Evolutionary conservation across 1,140 invertebrate species (phyloP).

Genomic region (Palaemon carinicauda): DNA sequence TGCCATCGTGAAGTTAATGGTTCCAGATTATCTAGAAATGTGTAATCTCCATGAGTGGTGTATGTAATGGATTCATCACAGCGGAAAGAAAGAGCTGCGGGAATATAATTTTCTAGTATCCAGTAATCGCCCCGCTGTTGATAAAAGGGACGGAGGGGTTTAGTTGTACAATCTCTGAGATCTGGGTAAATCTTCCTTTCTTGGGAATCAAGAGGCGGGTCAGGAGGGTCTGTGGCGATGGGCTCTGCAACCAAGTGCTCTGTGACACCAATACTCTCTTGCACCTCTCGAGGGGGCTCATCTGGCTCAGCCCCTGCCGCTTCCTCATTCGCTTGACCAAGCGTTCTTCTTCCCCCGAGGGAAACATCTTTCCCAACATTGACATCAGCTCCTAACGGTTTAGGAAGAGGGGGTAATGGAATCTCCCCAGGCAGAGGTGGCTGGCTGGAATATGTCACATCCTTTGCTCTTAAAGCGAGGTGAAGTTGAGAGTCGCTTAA

Average conservation of each 20-base stretch:
- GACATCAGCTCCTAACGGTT: background rate
- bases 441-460: background rate
- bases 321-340: constrained; percentile 22
- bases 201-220: constrained; percentile 51
- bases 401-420: background rate
- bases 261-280: constrained; percentile 55
- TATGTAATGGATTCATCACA: constrained; percentile 90
- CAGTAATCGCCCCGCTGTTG: constrained; percentile 86
- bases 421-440: background rate
- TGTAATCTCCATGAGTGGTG: constrained; percentile 90
- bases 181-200: constrained; percentile 52
- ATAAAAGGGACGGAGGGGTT: constrained; percentile 19
- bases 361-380: constrained; percentile 12
- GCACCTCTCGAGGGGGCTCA: constrained; percentile 56
- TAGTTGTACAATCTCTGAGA: constrained; percentile 39
- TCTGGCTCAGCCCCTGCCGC: constrained; percentile 29
- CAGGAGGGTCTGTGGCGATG: constrained; percentile 43
- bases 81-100: constrained; percentile 64
- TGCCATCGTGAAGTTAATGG: constrained; percentile 69
- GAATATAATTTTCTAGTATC: constrained; percentile 88
- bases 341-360: constrained; percentile 27
- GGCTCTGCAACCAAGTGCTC: constrained; percentile 34
- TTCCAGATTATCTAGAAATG: constrained; percentile 88
- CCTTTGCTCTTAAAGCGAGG: background rate
- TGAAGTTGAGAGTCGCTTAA: background rate